phyloP scores from a whole-genome alignment of 2,797 vertebrate genomes.

The Catamblyrhynchus diadema region DNA sequence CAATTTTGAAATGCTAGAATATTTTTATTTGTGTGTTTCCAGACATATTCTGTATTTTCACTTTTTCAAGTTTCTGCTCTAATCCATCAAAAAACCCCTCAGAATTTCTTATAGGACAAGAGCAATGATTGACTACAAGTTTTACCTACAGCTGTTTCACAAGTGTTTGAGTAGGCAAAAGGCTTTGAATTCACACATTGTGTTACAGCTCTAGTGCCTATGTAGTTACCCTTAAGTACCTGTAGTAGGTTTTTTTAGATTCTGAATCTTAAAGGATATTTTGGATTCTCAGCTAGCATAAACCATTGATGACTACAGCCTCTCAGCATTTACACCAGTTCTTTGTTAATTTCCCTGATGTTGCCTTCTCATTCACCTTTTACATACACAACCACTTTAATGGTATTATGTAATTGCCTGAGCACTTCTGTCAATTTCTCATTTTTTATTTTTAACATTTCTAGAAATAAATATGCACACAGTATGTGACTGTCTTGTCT shows the following conservation, averaged over 20 bases:
- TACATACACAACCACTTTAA: neutral
- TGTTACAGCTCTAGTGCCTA: neutral
- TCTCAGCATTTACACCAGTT: neutral
- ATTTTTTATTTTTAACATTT: slow-evolving; percentile 29
- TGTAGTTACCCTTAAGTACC: neutral
- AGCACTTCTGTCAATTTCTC: slow-evolving; percentile 10
- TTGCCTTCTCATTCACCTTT: neutral
- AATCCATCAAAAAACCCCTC: neutral
- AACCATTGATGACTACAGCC: neutral
- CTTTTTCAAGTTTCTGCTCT: neutral
- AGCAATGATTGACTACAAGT: neutral
- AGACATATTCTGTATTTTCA: neutral
- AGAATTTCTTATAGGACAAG: neutral
- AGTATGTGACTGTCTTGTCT: neutral
- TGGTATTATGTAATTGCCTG: neutral
- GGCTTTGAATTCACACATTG: neutral
- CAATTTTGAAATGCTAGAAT: neutral
- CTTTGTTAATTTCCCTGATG: neutral
- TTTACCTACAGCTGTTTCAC: neutral
- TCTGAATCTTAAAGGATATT: neutral
- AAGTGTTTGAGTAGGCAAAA: neutral
- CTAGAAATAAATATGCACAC: slow-evolving; percentile 18
- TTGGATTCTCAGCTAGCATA: neutral
- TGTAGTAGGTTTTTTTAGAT: neutral
- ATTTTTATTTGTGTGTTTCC: neutral